Evolutionary conservation across 2,113 vertebrate species (phyloP).

Genomic region (Phalacrocorax brasilianus): DNA sequence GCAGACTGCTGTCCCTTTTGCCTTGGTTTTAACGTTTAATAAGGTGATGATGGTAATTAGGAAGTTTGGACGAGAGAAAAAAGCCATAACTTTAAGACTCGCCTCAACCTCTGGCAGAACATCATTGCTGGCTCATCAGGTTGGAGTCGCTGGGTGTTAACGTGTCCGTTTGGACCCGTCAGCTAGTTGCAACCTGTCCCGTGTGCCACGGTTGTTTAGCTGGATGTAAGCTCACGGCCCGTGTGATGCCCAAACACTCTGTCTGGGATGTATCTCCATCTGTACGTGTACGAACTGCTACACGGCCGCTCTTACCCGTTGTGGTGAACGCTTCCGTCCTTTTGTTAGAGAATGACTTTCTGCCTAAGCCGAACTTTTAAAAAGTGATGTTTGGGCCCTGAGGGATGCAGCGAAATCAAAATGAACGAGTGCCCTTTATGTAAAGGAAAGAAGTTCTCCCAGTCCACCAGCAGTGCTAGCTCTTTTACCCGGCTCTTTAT

Average conservation of each 20-base stretch:
- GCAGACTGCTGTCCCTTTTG: background rate
- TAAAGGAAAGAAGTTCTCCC: background rate
- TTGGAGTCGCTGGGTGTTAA: background rate
- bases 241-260: rapidly evolving
- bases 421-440: background rate
- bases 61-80: background rate
- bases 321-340: background rate
- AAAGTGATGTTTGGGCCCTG: background rate
- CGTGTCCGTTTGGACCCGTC: background rate
- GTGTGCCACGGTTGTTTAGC: rapidly evolving
- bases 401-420: background rate
- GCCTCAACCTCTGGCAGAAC: background rate
- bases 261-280: background rate
- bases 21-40: background rate
- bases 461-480: background rate
- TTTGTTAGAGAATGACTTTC: rapidly evolving
- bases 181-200: rapidly evolving
- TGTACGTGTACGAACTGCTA: background rate
- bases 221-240: background rate
- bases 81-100: background rate
- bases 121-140: rapidly evolving
- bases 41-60: background rate
- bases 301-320: background rate
- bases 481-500: background rate
- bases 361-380: background rate